Percentiles rank a stretch among this genome's conserved stretches.
These are phyloP conservation scores for Aplysina aerophoba DNA, from an alignment of 37 sponge, comb jelly and placozoan species.

Conservation along the genomic window DNA sequence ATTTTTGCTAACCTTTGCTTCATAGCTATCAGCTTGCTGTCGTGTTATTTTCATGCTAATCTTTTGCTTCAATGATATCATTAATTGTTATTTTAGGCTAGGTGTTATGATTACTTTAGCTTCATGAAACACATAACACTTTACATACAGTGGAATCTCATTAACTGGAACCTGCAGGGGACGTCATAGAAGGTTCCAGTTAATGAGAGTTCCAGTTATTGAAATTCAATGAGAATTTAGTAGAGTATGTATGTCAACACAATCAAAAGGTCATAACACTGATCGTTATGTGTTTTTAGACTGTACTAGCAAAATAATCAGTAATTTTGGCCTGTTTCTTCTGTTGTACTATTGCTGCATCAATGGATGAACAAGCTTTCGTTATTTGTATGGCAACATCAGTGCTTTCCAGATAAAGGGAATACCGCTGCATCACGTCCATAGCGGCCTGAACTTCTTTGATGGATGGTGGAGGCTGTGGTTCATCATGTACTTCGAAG, in stretches of 20 bases:
- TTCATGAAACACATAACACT: too few species aligned
- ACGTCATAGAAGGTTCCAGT: conserved; percentile 28
- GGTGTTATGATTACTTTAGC: too few species aligned
- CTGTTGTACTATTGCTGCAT: conserved; percentile 34
- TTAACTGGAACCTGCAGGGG: conserved; percentile 30
- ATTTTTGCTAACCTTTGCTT: too few species aligned
- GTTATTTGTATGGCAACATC: conserved; percentile 29
- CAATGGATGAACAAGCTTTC: conserved; percentile 28
- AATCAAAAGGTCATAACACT: conserved; percentile 28
- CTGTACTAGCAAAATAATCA: conserved; percentile 27
- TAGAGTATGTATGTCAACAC: conserved; percentile 22
- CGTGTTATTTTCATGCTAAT: too few species aligned
- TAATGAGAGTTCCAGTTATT: conserved; percentile 27
- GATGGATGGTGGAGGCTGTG: conserved; percentile 4
- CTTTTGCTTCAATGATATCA: too few species aligned
- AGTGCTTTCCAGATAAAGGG: conserved; percentile 27
- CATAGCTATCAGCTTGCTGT: too few species aligned
- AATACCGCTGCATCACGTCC: conserved; percentile 32
- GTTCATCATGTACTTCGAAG: neutral
- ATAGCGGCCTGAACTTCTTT: conserved; percentile 11
- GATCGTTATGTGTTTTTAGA: conserved; percentile 23
- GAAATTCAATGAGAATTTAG: conserved; percentile 31
- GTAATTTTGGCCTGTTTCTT: conserved; percentile 26
- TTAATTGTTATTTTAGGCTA: too few species aligned
- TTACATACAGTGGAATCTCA: conserved; percentile 29